Conservation (phyloP, 2,797 vertebrate genomes). For the Masticophis lateralis region DNA sequence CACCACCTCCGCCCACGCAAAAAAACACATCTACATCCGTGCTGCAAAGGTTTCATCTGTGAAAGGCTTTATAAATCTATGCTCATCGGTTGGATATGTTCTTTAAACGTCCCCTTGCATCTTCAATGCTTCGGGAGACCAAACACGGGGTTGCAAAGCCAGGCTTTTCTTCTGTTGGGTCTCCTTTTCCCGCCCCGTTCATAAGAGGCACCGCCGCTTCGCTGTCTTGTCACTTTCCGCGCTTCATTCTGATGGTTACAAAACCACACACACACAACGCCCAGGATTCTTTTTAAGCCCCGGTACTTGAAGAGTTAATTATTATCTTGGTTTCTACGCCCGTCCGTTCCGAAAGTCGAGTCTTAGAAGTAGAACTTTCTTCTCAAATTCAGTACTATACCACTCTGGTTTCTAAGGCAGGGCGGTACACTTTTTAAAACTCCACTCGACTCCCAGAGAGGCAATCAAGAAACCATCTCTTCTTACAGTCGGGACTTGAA, state of each 20-base stretch:
- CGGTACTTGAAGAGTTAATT: background rate
- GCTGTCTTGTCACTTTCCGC: background rate
- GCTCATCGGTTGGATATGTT: background rate
- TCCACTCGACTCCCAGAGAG: background rate
- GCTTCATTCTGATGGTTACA: background rate
- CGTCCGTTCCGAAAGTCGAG: background rate
- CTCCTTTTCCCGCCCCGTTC: too few species aligned
- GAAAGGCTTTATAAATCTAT: background rate
- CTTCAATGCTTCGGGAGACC: background rate
- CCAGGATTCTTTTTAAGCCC: background rate
- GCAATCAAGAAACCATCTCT: rapidly evolving
- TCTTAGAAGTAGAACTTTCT: too few species aligned
- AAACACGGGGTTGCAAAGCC: background rate
- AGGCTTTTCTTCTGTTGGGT: too few species aligned
- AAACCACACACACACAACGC: background rate
- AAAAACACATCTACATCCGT: background rate
- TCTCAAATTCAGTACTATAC: background rate
- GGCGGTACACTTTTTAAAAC: background rate
- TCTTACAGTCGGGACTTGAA: background rate
- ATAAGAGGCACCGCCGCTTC: background rate
- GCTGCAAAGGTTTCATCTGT: background rate
- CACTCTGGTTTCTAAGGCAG: background rate
- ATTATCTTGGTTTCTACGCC: background rate
- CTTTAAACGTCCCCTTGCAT: background rate
- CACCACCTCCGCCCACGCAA: background rate